Percentiles rank a stretch among this genome's conserved stretches.
Conservation (phyloP, 2,797 vertebrate species). For the Scolopax bukidnonensis region DNA sequence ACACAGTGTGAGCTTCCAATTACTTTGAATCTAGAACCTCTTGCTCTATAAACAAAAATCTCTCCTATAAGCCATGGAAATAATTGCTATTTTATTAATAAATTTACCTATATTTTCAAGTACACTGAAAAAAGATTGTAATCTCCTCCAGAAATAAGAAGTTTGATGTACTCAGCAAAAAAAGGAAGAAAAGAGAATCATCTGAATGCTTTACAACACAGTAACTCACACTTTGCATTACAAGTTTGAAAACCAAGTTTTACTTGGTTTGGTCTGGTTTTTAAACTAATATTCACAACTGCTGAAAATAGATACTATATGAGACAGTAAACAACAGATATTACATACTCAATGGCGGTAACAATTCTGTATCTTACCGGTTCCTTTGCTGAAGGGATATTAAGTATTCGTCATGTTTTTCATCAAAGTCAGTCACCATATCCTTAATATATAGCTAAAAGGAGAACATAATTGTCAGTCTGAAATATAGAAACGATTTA, state of each 20-base stretch:
- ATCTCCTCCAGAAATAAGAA: not conserved
- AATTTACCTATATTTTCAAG: not conserved
- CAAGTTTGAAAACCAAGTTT: not conserved
- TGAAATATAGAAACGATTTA: not conserved
- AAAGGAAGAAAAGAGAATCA: not conserved
- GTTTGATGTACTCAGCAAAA: not conserved
- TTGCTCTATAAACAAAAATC: not conserved
- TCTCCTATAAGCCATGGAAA: not conserved
- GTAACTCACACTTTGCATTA: not conserved
- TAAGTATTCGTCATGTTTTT: constrained; percentile 94
- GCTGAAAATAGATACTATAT: not conserved
- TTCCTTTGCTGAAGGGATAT: constrained; percentile 93
- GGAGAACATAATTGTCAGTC: constrained; percentile 13
- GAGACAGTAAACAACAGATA: not conserved
- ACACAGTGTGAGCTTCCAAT: not conserved
- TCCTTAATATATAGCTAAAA: constrained; percentile 77
- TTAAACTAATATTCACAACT: not conserved
- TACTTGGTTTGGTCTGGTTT: not conserved
- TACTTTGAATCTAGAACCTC: not conserved
- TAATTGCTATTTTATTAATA: not conserved
- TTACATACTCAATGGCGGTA: not conserved
- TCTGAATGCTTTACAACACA: not conserved
- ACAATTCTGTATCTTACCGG: constrained; percentile 83
- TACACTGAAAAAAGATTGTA: not conserved
- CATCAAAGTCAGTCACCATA: constrained; percentile 86